phyloP scores from a whole-genome alignment of 2,888 invertebrate species.

The Ophion slaviceki region DNA sequence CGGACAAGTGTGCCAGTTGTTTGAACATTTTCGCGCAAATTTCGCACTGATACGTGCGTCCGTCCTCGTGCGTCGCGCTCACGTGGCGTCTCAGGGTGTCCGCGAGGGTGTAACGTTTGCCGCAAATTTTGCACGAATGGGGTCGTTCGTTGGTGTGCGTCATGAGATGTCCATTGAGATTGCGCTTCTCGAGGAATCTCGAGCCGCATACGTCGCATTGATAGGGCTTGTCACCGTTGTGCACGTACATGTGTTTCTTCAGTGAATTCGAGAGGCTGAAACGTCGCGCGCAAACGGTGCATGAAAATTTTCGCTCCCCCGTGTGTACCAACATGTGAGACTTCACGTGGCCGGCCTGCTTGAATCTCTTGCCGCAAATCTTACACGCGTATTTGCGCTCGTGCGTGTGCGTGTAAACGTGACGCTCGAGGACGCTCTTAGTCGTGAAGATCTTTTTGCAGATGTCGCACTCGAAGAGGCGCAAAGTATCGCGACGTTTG shows the following conservation, averaged over 20 bases:
- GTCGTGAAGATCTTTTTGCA: slow-evolving; percentile 85
- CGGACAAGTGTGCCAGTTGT: slow-evolving; percentile 77
- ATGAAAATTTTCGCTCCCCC: slow-evolving; percentile 85
- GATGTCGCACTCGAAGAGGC: slow-evolving; percentile 82
- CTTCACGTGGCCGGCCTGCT: slow-evolving; percentile 84
- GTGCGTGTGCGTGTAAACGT: slow-evolving; percentile 84
- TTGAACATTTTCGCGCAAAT: slow-evolving; percentile 81
- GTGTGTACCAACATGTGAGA: slow-evolving; percentile 84
- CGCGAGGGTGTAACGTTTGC: slow-evolving; percentile 77
- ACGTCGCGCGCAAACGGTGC: slow-evolving; percentile 84
- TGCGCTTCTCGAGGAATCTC: slow-evolving; percentile 76
- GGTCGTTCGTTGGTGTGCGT: slow-evolving; percentile 79
- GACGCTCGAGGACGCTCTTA: slow-evolving; percentile 84
- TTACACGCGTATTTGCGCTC: slow-evolving; percentile 83
- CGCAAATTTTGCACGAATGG: slow-evolving; percentile 77
- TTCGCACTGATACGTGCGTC: slow-evolving; percentile 78
- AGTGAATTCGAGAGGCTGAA: slow-evolving; percentile 84
- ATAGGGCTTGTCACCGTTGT: slow-evolving; percentile 79
- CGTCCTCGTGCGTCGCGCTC: slow-evolving; percentile 78
- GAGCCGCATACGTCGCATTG: slow-evolving; percentile 79
- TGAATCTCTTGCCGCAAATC: slow-evolving; percentile 84
- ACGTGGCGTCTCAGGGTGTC: slow-evolving; percentile 77
- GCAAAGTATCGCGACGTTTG: slow-evolving; percentile 65
- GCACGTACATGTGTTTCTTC: slow-evolving; percentile 83
- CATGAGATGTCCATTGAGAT: slow-evolving; percentile 77